Percentiles rank a stretch among this genome's conserved stretches.
Conservation (phyloP, 2,797 vertebrate species). For the Chiroxiphia lanceolata region DNA sequence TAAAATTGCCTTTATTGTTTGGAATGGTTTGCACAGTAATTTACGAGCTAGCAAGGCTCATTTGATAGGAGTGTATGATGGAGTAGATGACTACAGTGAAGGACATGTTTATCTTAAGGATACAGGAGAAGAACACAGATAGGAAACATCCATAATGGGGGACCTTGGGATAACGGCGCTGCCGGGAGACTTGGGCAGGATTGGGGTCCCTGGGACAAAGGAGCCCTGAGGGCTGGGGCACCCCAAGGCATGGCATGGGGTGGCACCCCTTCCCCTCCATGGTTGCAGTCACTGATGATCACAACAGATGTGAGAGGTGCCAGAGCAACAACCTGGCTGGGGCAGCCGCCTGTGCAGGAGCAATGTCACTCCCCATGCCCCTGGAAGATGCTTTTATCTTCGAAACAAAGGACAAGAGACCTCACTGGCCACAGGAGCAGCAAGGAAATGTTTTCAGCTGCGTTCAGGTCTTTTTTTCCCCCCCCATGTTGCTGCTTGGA, state of each 20-base stretch:
- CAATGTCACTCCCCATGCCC: accelerated
- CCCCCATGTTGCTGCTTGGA: accelerated
- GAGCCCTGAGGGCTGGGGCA: neutral
- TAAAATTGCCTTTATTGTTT: conserved; percentile 78
- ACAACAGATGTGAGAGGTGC: neutral
- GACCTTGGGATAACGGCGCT: neutral
- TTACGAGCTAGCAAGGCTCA: conserved; percentile 68
- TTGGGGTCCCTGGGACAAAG: neutral
- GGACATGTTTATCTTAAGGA: conserved; percentile 54
- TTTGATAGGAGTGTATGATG: conserved; percentile 61
- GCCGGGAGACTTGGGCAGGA: neutral
- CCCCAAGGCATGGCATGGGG: accelerated
- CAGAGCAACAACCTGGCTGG: neutral
- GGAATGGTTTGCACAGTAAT: conserved; percentile 73
- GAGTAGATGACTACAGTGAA: conserved; percentile 52
- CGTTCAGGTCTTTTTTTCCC: accelerated
- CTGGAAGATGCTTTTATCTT: neutral
- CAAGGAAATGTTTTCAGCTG: neutral
- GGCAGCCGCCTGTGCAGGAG: accelerated
- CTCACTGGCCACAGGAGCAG: accelerated
- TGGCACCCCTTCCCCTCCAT: accelerated
- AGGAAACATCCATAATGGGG: neutral
- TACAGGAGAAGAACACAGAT: neutral
- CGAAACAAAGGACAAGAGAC: neutral
- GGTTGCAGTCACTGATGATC: neutral